Evolutionary conservation across 1,140 invertebrate species (phyloP).

Genomic region (Drosophila leontia): DNA sequence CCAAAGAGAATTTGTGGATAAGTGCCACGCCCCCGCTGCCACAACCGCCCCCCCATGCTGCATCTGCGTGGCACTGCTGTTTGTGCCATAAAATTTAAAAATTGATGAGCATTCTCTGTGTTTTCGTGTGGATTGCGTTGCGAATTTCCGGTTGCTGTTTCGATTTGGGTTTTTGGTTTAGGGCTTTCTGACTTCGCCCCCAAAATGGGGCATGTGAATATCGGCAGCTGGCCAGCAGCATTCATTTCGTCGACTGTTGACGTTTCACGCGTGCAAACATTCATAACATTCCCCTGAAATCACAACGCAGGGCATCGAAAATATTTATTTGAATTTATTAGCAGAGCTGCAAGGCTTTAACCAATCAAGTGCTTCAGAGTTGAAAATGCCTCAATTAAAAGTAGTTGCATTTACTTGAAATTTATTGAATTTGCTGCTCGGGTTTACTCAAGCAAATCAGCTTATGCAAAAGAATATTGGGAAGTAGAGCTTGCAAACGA

Average conservation of each 20-base stretch:
- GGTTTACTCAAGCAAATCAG: constrained; percentile 16
- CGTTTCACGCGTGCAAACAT: constrained; percentile 37
- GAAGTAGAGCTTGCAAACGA: too few relatives aligned
- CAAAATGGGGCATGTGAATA: constrained; percentile 30
- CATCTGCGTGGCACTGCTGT: constrained; percentile 34
- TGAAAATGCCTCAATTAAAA: constrained; percentile 9
- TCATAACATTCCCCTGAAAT: constrained; percentile 27
- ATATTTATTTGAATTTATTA: constrained; percentile 43
- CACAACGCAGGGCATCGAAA: constrained; percentile 25
- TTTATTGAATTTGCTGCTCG: constrained; percentile 6
- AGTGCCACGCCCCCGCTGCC: constrained; percentile 18
- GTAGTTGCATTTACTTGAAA: not conserved
- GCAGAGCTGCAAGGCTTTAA: not conserved
- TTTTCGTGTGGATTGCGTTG: constrained; percentile 42
- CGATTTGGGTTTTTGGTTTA: constrained; percentile 47
- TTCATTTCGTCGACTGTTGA: constrained; percentile 39
- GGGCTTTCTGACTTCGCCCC: constrained; percentile 37
- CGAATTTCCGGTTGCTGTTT: constrained; percentile 28
- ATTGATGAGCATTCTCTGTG: constrained; percentile 60
- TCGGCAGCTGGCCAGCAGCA: constrained; percentile 35
- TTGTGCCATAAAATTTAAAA: constrained; percentile 70
- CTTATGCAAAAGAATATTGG: not conserved
- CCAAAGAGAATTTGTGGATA: constrained; percentile 67
- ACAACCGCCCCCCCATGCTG: constrained; percentile 12
- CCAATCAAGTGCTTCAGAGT: not conserved